Base-by-base conservation (phyloP, 2,888 invertebrate species). In the Ceratothoa steindachneri region DNA sequence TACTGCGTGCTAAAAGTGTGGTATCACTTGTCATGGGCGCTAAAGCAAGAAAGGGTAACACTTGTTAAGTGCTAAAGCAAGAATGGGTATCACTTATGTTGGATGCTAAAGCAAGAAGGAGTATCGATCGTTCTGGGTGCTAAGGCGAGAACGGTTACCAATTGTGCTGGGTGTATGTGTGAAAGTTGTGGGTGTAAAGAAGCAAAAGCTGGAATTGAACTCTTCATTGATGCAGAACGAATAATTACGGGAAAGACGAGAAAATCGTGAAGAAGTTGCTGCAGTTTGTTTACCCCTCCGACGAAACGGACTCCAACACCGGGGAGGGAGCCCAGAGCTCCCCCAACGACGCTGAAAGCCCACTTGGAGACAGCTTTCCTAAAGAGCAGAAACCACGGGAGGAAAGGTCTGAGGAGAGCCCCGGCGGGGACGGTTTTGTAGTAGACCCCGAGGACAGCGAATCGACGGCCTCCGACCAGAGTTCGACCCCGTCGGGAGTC, bases 241-340 rank as follows among this genome's bases (percentile, higher is more conserved):
- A 73, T 51, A 77, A 70, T 68, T 77, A 77, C 31, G 76, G 76
- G 12, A 77, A 71, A 19, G 76, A 77, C 60, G 76, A 73, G 29
- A 73, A 77, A 60, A 77, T 77, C 19, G 65, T 77, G 27, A 77
- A 73, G 5, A 77, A 73, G 30, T 53, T 77, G 9, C 71, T 77
- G 27, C 73, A 72, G 1, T 69, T 77, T 24, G 51, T 60, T 60
- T 60, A 60, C 27, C 73, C n/a, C 70, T 55, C 7, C 9, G 67
- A 67, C 27, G 31, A 30, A 69, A 72, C 27, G 73, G 72, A 22
- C 22, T 24, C 7, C 2, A 24, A 60, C 22, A 28, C 4, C n/a
- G n/a, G 7, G n/a, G 15, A 69, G n/a, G 19, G 53, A 29, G n/a
- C 52, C 3, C 2, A 28, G 12, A 27, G 19, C 15, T 27, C 9